These are phyloP conservation scores for Agonopterix arenella DNA, from an alignment of 2,888 invertebrate species.

Conservation along the genomic window DNA sequence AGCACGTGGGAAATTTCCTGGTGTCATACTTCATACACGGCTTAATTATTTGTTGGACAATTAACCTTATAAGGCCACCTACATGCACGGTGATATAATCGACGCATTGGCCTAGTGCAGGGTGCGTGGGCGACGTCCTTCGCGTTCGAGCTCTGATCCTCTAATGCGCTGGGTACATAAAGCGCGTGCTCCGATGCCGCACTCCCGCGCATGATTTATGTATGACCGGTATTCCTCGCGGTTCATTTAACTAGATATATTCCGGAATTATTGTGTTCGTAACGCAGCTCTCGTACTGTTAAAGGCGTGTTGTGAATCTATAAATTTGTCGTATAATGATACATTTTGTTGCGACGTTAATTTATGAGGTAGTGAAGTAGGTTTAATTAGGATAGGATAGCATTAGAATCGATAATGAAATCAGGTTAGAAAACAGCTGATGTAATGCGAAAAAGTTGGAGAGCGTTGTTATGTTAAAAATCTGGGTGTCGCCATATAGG, in stretches of 20 bases:
- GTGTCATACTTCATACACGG: neutral
- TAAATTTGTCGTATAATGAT: constrained; percentile 21
- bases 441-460: no score
- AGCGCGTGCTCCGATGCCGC: constrained; percentile 41
- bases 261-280: constrained; percentile 62
- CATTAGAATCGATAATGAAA: no score
- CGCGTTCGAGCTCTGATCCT: constrained; percentile 33
- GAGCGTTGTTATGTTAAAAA: no score
- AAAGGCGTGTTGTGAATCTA: constrained; percentile 52
- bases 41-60: constrained; percentile 43
- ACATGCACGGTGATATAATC: constrained; percentile 72
- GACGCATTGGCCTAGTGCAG: constrained; percentile 47
- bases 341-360: neutral
- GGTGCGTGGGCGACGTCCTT: constrained; percentile 66
- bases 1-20: constrained; percentile 59
- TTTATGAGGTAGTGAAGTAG: no score
- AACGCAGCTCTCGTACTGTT: constrained; percentile 43
- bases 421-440: no score
- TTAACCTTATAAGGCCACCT: constrained; percentile 75
- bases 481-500: neutral
- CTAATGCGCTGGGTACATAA: constrained; percentile 28
- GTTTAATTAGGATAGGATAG: no score
- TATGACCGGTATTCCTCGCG: constrained; percentile 52
- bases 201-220: constrained; percentile 62
- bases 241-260: constrained; percentile 67